Evolutionary conservation across 1,140 invertebrate species (phyloP), one percentile per base, ranked within the genome.

Genomic region (Cherax destructor): DNA sequence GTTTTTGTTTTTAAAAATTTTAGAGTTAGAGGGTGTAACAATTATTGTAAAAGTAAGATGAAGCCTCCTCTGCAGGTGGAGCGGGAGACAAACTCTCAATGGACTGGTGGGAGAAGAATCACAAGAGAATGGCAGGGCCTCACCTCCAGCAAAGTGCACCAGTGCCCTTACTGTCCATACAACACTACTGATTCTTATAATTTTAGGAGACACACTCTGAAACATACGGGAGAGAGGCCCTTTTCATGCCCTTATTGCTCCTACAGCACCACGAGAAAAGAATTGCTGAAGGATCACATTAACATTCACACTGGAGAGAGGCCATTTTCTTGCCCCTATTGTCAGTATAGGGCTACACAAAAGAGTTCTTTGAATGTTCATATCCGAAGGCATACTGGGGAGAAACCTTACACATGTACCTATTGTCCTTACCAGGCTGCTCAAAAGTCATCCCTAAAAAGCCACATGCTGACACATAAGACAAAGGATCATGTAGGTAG

Each of bases 231-330:
- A 86, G 83, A 86, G 65, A 86, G 52, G 49, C 83, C 49, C 49
- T 86, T 86, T 86, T 76, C 41, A n/a, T 86, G 83, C n/a, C 49
- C 47, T n/a, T 86, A 86, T 41, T 86, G 83, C 49, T 50, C 83
- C 13, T 86, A 76, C 18, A 86, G 69, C 10, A 72, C 83, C 9
- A 86, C 83, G 5, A 72, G 83, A 72, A 86, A 86, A 50, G 83
- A 61, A 76, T 21, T 86, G 7, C 10, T 86, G 65, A 72, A 56
- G 41, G 83, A 86, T 18, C 91, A 92, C 74, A 86, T 92, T 49
- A 81, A 88, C 52, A 88, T 80, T 3, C 91, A 92, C 76, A 92
- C 91, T 21, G 91, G 91, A 21, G 86, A 92, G 49, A 88, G 86
- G 21, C 91, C 91, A 30, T 92, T 88, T 76, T 80, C 91, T 56